A percentile compares a stretch with the other conserved stretches of the same genome.
Conservation (phyloP, 2,888 invertebrate genomes). For the Lepidonotus clava region DNA sequence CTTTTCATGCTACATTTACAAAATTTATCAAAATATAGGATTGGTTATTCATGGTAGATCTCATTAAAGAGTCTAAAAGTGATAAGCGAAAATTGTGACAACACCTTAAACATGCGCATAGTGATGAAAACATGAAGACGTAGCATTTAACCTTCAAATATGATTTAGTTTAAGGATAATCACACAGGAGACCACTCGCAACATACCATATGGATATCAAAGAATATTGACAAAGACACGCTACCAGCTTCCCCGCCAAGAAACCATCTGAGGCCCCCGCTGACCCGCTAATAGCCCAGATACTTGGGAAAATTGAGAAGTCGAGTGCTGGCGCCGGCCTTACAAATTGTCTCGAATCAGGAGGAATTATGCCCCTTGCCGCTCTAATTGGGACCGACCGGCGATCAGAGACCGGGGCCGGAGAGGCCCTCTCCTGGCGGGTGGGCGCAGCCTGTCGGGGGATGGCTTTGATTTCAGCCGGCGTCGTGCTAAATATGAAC, state of each 20-base stretch:
- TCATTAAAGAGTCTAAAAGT: too few species aligned
- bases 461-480: neutral
- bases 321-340: conserved; percentile 21
- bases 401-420: neutral
- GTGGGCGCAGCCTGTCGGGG: neutral
- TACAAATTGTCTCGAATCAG: conserved; percentile 47
- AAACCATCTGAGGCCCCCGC: conserved; percentile 4
- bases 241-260: neutral
- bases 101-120: too few species aligned
- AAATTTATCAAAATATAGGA: too few species aligned
- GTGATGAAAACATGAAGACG: too few species aligned
- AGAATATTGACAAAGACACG: conserved; percentile 18
- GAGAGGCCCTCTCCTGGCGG: neutral
- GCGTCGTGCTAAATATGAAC: conserved; percentile 9
- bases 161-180: too few species aligned
- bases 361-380: neutral
- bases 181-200: too few species aligned
- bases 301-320: conserved; percentile 36
- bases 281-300: conserved; percentile 18
- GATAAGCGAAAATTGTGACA: too few species aligned
- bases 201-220: too few species aligned
- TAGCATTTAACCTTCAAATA: too few species aligned
- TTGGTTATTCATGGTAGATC: too few species aligned
- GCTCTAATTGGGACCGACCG: conserved; percentile 6
- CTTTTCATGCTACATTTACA: too few species aligned